Conservation (phyloP, 2,797 vertebrate genomes). For the Brotula barbata region DNA sequence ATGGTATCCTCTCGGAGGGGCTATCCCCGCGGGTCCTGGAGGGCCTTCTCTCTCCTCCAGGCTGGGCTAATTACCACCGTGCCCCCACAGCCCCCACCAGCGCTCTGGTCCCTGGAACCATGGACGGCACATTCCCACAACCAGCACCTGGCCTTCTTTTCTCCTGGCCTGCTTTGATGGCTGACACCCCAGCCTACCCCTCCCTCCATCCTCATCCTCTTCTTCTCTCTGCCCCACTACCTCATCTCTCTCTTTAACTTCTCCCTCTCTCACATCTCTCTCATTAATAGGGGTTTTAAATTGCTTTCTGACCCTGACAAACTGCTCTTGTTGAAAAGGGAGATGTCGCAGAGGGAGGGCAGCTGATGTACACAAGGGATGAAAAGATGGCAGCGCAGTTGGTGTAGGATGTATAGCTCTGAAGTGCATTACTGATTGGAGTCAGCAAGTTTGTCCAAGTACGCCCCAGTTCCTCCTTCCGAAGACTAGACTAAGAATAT, state of each 20-base stretch:
- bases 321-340: slow-evolving; percentile 76
- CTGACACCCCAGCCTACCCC: slow-evolving; percentile 76
- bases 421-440: slow-evolving; percentile 64
- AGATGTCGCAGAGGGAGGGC: slow-evolving; percentile 59
- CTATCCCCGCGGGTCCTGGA: slow-evolving; percentile 73
- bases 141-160: slow-evolving; percentile 84
- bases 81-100: slow-evolving; percentile 44
- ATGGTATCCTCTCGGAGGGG: slow-evolving; percentile 81
- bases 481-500: too few relatives aligned
- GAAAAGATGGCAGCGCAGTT: slow-evolving; percentile 29
- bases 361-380: slow-evolving; percentile 54
- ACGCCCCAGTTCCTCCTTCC: slow-evolving; percentile 23
- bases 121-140: slow-evolving; percentile 76
- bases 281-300: slow-evolving; percentile 88
- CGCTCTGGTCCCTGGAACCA: slow-evolving; percentile 69
- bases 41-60: slow-evolving; percentile 77
- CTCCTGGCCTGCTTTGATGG: slow-evolving; percentile 81
- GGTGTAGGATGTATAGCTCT: slow-evolving; percentile 32
- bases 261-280: slow-evolving; percentile 59
- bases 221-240: slow-evolving; percentile 66
- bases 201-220: slow-evolving; percentile 64
- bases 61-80: slow-evolving; percentile 80
- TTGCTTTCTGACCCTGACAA: slow-evolving; percentile 86
- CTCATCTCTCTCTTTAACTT: slow-evolving; percentile 68
- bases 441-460: slow-evolving; percentile 51